Conservation (phyloP, 1,140 invertebrate genomes). For the Bombus consobrinus region DNA sequence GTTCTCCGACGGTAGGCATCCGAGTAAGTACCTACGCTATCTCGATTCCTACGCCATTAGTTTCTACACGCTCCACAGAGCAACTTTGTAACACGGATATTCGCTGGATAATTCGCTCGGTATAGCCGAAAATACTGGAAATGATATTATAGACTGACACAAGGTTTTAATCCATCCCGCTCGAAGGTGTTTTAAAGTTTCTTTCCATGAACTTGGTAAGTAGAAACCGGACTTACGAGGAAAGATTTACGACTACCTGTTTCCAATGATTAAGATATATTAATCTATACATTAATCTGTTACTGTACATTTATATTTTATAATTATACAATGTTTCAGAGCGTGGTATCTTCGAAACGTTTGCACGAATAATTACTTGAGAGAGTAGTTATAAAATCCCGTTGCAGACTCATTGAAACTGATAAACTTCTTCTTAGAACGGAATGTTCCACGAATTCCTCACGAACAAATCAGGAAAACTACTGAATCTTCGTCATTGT, state of each 20-base stretch:
- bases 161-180: too few species aligned
- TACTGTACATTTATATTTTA: neutral
- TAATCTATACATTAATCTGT: neutral
- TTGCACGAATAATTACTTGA: neutral
- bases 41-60: constrained; percentile 46
- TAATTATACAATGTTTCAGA: neutral
- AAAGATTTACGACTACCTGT: neutral
- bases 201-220: neutral
- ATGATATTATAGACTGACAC: neutral
- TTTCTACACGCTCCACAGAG: constrained; percentile 33
- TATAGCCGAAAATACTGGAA: neutral
- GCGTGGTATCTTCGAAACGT: neutral
- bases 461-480: too few species aligned
- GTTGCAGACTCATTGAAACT: neutral
- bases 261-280: neutral
- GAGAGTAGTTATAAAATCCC: neutral
- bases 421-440: neutral
- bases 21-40: constrained; percentile 43
- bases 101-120: neutral
- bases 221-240: neutral
- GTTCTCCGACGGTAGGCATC: constrained; percentile 43
- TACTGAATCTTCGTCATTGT: too few species aligned
- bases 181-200: neutral
- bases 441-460: neutral
- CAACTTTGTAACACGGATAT: constrained; percentile 28